These are phyloP conservation scores for Platypus cylindrus DNA, from an alignment of 2,888 invertebrate species.

Conservation along the genomic window DNA sequence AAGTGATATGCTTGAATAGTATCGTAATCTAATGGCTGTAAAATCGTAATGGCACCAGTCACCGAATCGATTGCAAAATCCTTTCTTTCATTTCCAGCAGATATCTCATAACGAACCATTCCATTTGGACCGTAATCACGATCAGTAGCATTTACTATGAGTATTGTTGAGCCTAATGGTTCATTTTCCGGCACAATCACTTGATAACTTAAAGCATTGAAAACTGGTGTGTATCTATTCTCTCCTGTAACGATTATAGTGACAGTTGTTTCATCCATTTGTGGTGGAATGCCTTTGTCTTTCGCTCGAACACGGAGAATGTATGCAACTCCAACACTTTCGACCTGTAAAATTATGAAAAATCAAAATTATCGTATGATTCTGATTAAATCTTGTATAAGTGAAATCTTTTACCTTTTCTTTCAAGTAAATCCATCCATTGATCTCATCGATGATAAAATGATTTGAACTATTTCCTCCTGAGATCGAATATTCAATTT, in stretches of 20 bases:
- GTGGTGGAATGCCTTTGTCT: constrained; percentile 81
- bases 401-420: constrained; percentile 29
- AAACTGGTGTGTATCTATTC: constrained; percentile 67
- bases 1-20: constrained; percentile 69
- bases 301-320: constrained; percentile 59
- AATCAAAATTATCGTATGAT: neutral
- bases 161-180: constrained; percentile 69
- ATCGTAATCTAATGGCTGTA: constrained; percentile 76
- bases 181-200: constrained; percentile 88
- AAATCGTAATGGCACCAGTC: constrained; percentile 68
- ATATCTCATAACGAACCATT: constrained; percentile 70
- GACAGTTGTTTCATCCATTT: constrained; percentile 61
- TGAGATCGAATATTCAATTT: constrained; percentile 63
- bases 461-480: constrained; percentile 66
- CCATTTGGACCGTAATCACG: constrained; percentile 83
- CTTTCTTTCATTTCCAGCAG: constrained; percentile 67
- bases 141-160: constrained; percentile 76
- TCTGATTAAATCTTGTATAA: neutral
- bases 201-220: constrained; percentile 74
- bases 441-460: constrained; percentile 59
- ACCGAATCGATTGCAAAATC: constrained; percentile 68
- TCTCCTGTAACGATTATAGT: constrained; percentile 73
- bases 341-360: constrained; percentile 29
- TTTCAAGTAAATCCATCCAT: constrained; percentile 69
- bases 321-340: constrained; percentile 50